phyloP scores from a whole-genome alignment of 2,113 vertebrate genomes.

The Misgurnus anguillicaudatus region DNA sequence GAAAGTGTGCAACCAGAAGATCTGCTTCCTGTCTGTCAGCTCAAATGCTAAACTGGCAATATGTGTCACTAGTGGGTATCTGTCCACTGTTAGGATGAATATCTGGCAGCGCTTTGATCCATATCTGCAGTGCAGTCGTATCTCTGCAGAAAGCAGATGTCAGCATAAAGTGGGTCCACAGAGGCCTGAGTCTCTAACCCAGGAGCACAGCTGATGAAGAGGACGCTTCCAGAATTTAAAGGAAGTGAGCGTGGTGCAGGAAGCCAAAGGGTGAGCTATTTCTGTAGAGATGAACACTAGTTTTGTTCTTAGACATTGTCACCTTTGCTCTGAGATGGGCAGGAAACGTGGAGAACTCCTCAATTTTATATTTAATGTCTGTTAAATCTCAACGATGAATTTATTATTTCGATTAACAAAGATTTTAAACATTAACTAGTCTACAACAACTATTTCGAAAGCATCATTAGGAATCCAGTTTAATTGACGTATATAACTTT shows the following conservation, averaged over 20 bases:
- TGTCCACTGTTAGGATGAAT: conserved; percentile 44
- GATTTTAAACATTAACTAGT: not conserved
- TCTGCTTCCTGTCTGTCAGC: not conserved
- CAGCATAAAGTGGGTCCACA: conserved; percentile 56
- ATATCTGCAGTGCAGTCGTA: conserved; percentile 49
- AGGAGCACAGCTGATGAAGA: conserved; percentile 11
- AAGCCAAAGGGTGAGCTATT: not conserved
- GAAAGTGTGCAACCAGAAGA: not conserved
- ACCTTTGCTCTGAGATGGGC: not conserved
- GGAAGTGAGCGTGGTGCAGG: not conserved
- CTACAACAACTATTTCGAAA: not conserved
- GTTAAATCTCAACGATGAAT: not conserved
- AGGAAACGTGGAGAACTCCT: not conserved
- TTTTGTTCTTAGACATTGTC: not conserved
- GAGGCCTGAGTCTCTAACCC: conserved; percentile 52
- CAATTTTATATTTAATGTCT: not conserved
- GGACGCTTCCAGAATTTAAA: not conserved
- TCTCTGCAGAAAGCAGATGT: conserved; percentile 50
- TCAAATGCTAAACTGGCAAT: not conserved
- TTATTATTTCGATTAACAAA: too few relatives aligned
- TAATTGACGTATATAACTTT: not conserved
- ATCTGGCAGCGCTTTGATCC: conserved; percentile 48
- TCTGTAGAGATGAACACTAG: not conserved
- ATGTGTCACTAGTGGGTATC: conserved; percentile 6
- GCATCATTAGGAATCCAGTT: not conserved